Base-by-base conservation (phyloP, 2,888 invertebrate genomes). In the Epiblema foenella region DNA sequence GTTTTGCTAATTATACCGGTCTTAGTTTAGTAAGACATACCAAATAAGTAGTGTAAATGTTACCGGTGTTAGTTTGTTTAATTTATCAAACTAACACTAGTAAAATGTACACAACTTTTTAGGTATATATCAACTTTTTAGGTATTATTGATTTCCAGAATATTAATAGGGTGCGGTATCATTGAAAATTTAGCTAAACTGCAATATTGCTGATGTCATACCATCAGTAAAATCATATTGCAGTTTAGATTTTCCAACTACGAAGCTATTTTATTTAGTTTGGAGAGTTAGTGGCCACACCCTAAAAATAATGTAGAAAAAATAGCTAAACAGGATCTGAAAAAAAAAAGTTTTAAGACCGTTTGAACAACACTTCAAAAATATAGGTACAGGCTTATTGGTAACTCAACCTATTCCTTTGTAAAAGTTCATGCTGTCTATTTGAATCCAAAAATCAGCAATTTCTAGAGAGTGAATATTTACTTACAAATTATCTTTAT, bases 341-440 rank as follows among this genome's bases (percentile, higher is more conserved):
- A 51, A 51, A 10, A 49, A 51, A 51, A 51, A 51, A 4, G 49
- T 49, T 49, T 51, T 51, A 51, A 51, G 51, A 51, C 51, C 10
- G 7, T 51, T 51, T 18, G 51, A 51, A 18, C 2, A 51, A 51
- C 51, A 51, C 51, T 51, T 18, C 51, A 18, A 51, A 18, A 51
- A 51, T 10, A 18, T 51, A 33, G 9, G 9, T 33, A 18, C 18
- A 51, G 51, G 51, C 4, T 18, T 51, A 11, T 51, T 51, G 18
- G 51, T 51, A 51, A 51, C 18, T 33, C 51, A 51, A 51, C 51
- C 8, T 51, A 51, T 51, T 51, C n/a, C 51, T 17, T 51, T 51
- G 24, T 51, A 18, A 51, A 51, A 51, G 18, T 11, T 51, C 18
- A 51, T 51, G 5, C 11, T 51, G 51, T 8, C 11, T 51, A 8